Conservation (phyloP, 2,888 invertebrate genomes). For the Vannuccia rotundouncinata region DNA sequence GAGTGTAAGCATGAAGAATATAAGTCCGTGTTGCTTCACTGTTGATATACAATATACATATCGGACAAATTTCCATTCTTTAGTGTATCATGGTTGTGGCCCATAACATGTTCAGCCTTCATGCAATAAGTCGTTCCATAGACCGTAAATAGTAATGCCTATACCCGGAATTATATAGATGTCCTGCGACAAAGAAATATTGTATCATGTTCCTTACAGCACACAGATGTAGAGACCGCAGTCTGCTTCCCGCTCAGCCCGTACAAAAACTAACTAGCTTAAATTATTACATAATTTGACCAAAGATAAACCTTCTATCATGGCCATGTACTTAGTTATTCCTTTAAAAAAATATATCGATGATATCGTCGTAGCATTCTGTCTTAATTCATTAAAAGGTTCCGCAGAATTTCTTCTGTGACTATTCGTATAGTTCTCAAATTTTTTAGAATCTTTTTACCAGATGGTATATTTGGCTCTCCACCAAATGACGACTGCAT, state of each 20-base stretch:
- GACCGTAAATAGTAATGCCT: neutral
- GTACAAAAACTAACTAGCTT: neutral
- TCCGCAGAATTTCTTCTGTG: neutral
- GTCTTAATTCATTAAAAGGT: neutral
- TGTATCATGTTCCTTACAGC: neutral
- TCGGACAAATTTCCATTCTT: neutral
- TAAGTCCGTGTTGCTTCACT: neutral
- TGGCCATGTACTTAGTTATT: neutral
- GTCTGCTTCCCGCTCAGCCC: neutral
- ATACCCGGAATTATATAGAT: neutral
- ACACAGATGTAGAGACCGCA: neutral
- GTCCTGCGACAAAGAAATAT: neutral
- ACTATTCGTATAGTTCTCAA: neutral
- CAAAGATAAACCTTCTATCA: neutral
- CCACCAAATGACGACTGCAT: neutral
- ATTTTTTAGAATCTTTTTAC: neutral
- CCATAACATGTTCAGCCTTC: neutral
- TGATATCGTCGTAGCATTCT: neutral
- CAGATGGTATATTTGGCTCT: neutral
- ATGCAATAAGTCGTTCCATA: neutral
- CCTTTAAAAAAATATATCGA: neutral
- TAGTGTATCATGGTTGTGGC: neutral
- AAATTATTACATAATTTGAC: neutral
- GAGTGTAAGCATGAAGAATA: neutral
- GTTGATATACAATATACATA: neutral